Evolutionary conservation across 2,888 invertebrate species (phyloP).

Genomic region (Hecatera dysodea): DNA sequence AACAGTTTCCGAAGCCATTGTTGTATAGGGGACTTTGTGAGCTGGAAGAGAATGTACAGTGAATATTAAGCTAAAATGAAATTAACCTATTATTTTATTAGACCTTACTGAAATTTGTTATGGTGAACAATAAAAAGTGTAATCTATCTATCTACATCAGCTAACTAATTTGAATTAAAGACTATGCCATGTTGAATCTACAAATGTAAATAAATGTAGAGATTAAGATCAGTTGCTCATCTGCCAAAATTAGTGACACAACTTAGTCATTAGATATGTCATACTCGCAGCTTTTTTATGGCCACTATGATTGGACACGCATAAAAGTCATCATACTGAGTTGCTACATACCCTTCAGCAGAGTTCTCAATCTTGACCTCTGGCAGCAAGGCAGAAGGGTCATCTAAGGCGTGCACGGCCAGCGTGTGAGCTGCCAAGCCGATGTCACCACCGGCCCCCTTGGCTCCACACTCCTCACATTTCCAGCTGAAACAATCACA

Average conservation of each 20-base stretch:
- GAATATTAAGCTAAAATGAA: background rate
- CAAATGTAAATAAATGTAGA: background rate
- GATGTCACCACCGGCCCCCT: conserved; percentile 72
- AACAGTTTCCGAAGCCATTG: conserved; percentile 71
- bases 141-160: background rate
- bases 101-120: too few species aligned
- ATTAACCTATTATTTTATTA: too few species aligned
- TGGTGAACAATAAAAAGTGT: too few species aligned
- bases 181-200: background rate
- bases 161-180: background rate
- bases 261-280: background rate
- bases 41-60: conserved; percentile 66
- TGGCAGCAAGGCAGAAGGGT: conserved; percentile 54
- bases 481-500: conserved; percentile 75
- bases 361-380: conserved; percentile 77
- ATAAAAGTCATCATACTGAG: background rate
- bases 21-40: conserved; percentile 75
- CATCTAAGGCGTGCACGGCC: conserved; percentile 69
- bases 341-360: conserved; percentile 67
- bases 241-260: conserved; percentile 2
- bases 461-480: conserved; percentile 76
- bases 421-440: conserved; percentile 78
- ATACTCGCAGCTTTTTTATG: background rate
- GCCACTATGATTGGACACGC: background rate
- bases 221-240: conserved; percentile 12